Conservation (phyloP, 2,888 invertebrate genomes). For the Dioctria linearis region DNA sequence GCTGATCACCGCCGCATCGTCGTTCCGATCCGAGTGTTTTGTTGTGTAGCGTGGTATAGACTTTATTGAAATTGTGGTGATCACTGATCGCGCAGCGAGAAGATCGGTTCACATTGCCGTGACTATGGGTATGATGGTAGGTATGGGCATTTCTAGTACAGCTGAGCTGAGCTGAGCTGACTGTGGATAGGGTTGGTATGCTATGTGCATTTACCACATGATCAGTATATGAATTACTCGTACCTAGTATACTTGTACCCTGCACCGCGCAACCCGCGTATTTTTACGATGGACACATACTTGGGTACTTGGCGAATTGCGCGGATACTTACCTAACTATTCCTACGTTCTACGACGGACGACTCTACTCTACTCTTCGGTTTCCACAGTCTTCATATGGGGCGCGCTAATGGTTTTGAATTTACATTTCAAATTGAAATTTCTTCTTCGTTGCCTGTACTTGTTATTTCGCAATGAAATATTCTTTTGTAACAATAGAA, state of each 20-base stretch:
- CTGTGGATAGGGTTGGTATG: too few relatives aligned
- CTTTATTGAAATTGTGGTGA: conserved; percentile 39
- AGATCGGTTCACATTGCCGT: conserved; percentile 38
- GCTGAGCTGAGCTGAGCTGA: too few relatives aligned
- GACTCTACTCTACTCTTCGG: too few relatives aligned
- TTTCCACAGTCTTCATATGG: not conserved
- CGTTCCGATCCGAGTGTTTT: not conserved
- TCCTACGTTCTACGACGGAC: too few relatives aligned
- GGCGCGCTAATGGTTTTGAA: conserved; percentile 28
- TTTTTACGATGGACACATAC: not conserved
- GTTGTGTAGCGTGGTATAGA: not conserved
- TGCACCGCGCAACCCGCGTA: not conserved
- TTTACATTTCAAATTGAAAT: conserved; percentile 47
- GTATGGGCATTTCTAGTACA: too few relatives aligned
- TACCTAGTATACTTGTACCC: not conserved
- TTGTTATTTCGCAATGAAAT: conserved; percentile 10
- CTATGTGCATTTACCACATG: too few relatives aligned
- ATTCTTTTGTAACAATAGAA: conserved; percentile 29
- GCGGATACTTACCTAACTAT: not conserved
- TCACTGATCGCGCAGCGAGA: not conserved
- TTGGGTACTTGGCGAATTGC: not conserved
- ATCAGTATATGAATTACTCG: conserved; percentile 19
- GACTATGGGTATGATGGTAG: conserved; percentile 25
- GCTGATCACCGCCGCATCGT: not conserved
- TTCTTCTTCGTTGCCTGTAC: conserved; percentile 20